Base-by-base conservation (phyloP, 2,888 invertebrate genomes). In the Polietes domitor region DNA sequence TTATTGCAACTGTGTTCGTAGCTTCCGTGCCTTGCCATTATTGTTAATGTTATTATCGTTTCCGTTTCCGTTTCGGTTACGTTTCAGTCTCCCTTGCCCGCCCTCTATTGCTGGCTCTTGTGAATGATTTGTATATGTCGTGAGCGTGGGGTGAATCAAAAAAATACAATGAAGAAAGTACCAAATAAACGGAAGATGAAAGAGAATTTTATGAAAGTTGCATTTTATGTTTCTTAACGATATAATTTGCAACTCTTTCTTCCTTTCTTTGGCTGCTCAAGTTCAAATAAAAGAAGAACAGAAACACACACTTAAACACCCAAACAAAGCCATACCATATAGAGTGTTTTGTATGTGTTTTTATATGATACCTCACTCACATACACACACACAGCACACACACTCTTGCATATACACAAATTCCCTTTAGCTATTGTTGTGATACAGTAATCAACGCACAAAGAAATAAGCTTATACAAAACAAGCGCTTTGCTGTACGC, bases 1-100 rank as follows among this genome's bases (percentile, higher is more conserved):
- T 47, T 47, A n/a, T n/a, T 47, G 41, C n/a, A n/a, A n/a, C n/a
- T n/a, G n/a, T n/a, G n/a, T n/a, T n/a, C n/a, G n/a, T n/a, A n/a
- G n/a, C n/a, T 7, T 12, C 15, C 12, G 2, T 12, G 41, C 41
- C 32, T 58, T 21, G 12, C 15, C 58, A 58, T 58, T 58, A 24
- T 26, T 24, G 24, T 58, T 58, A 58, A 58, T 58, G 58, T 58
- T 58, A 58, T 58, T 58, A 58, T 24, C 58, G 26, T 58, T 58
- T 24, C 53, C 21, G 19, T 21, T 53, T 21, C 58, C 26, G 24
- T 58, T 58, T 12, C 58, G 2, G 6, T 12, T 26, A 12, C 58
- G 17, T 10, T 19, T 26, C 58, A 10, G 37, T 7, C 37, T 37
- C 58, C n/a, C n/a, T n/a, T n/a, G n/a, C n/a, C n/a, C 12, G 26